phyloP scores from a whole-genome alignment of 2,797 vertebrate genomes.

The Odontamblyopus rebecca region DNA sequence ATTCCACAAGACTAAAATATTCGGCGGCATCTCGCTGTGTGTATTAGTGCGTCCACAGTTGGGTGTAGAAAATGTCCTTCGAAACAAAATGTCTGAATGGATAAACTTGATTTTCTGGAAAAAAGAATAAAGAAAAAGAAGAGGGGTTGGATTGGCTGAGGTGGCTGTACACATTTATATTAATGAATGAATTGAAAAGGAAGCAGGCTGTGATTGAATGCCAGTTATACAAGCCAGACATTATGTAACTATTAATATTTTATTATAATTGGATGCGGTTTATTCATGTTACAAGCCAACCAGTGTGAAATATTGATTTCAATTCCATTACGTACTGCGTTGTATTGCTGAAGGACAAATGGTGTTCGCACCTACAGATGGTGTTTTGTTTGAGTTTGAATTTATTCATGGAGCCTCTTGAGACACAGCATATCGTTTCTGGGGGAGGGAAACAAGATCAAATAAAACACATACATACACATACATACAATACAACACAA shows the following conservation, averaged over 20 bases:
- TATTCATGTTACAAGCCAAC: not conserved
- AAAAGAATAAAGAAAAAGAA: no score
- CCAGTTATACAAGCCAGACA: not conserved
- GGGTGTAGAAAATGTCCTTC: not conserved
- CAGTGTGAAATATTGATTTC: not conserved
- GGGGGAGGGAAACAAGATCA: no score
- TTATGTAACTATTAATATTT: not conserved
- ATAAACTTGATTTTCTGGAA: no score
- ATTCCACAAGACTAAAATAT: not conserved
- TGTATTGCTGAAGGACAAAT: not conserved
- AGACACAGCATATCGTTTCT: no score
- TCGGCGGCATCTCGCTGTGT: not conserved
- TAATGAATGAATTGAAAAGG: not conserved
- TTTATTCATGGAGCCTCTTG: no score
- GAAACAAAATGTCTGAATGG: not conserved
- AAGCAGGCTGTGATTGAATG: not conserved
- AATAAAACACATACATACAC: no score
- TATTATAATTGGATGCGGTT: not conserved
- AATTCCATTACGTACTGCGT: not conserved
- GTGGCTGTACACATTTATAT: not conserved
- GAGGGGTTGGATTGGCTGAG: no score
- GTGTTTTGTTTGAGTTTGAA: not conserved
- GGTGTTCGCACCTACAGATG: no score
- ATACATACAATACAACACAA: no score
- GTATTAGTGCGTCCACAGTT: slow-evolving; percentile 1